Evolutionary conservation across 1,140 invertebrate genomes (phyloP).

Genomic region (Oppia nitens): DNA sequence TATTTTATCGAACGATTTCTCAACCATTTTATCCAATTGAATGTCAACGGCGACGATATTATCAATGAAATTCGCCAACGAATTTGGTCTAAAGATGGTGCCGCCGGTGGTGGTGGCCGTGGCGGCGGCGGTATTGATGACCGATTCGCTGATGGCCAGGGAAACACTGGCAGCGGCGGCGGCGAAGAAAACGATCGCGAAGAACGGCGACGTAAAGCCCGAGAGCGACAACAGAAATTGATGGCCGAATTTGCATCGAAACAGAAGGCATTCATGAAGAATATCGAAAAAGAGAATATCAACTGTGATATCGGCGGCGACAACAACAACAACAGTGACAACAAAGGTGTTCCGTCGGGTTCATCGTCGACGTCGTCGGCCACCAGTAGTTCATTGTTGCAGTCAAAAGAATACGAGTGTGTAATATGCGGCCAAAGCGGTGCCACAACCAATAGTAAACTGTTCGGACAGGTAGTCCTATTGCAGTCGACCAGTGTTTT

Average conservation of each 20-base stretch:
- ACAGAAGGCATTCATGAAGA: constrained; percentile 79
- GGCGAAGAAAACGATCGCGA: constrained; percentile 34
- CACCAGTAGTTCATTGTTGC: background rate
- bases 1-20: constrained; percentile 59
- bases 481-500: constrained; percentile 53
- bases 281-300: constrained; percentile 38
- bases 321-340: background rate
- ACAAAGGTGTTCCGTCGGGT: too few species aligned
- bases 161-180: background rate
- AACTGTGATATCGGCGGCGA: background rate
- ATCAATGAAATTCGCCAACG: background rate
- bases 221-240: constrained; percentile 71
- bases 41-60: background rate
- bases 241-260: constrained; percentile 81
- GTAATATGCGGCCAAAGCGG: constrained; percentile 86
- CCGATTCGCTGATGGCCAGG: too few species aligned
- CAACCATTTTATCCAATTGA: constrained; percentile 26
- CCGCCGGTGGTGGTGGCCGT: background rate
- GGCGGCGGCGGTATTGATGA: too few species aligned
- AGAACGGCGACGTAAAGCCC: constrained; percentile 58
- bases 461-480: constrained; percentile 73
- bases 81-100: constrained; percentile 4
- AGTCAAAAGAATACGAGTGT: constrained; percentile 62
- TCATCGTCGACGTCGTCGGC: background rate
- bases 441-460: constrained; percentile 61